These are phyloP conservation scores for Chydorus sphaericus DNA, from an alignment of 2,888 invertebrate genomes.

Conservation along the genomic window DNA sequence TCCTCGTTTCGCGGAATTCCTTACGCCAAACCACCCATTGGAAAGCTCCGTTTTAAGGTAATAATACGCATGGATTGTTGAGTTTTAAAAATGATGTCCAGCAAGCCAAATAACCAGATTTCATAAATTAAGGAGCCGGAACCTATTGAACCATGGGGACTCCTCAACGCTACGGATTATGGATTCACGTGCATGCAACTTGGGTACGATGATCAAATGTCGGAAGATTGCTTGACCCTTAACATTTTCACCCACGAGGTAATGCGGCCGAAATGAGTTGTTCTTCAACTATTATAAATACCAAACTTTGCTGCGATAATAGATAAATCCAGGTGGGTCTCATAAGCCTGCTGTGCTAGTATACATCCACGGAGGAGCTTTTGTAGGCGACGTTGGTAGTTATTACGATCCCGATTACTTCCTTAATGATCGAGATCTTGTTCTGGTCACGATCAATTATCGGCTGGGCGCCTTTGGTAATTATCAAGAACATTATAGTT, in stretches of 20 bases:
- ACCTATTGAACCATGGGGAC: neutral
- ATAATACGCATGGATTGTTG: too few relatives aligned
- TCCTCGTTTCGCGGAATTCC: slow-evolving; percentile 8
- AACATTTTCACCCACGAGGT: slow-evolving; percentile 13
- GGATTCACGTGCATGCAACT: neutral
- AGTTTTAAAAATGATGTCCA: too few relatives aligned
- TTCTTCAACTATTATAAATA: too few relatives aligned
- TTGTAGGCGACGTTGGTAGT: neutral
- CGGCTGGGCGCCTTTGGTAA: slow-evolving; percentile 36
- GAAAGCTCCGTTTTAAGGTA: slow-evolving; percentile 7
- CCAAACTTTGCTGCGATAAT: too few relatives aligned
- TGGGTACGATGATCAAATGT: neutral
- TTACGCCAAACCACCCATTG: slow-evolving; percentile 5
- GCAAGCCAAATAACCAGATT: too few relatives aligned
- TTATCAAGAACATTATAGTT: too few relatives aligned
- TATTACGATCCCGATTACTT: slow-evolving; percentile 2
- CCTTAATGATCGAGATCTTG: slow-evolving; percentile 35
- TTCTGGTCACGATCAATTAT: slow-evolving; percentile 53
- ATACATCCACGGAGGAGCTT: slow-evolving; percentile 11
- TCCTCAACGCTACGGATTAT: neutral
- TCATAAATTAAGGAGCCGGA: neutral
- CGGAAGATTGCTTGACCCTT: slow-evolving; percentile 12
- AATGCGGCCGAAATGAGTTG: too few relatives aligned
- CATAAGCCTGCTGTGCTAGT: too few relatives aligned
- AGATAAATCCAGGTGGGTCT: too few relatives aligned